Evolutionary conservation across 2,797 vertebrate species (phyloP), one percentile per base, ranked within the genome.

Genomic region (Pipistrellus pipistrellus): DNA sequence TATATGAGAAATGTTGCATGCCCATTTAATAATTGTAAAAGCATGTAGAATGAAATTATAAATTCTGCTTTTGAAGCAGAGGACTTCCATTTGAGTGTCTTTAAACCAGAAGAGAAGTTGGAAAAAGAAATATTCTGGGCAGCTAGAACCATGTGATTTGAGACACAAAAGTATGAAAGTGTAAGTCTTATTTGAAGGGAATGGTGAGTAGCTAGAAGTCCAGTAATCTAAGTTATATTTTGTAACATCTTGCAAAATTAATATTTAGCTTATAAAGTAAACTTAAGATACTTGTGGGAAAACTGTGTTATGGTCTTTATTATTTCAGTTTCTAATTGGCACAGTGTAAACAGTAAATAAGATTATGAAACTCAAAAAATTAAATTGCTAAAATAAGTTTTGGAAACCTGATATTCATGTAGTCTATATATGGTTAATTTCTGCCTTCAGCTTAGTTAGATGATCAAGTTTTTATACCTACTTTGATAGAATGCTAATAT

Each of bases 381-480:
- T 57, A 89, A 71, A 55, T 53, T 35, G n/a, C 14, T 73, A 38
- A 93, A 93, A 59, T 53, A 17, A 87, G 35, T 81, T 51, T 44
- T 85, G 44, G 30, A 88, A 87, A 92, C 3, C 17, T 77, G 87
- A 15, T 95, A 88, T 93, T 94, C 46, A 84, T 46, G 17, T 72
- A 90, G 48, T 59, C 51, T 86, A 32, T 71, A 68, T 71, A 59
- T 20, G 9, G 18, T 88, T 87, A 81, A 77, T 93, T 95, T 95
- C 32, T 87, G 1, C 14, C 35, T 51, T 44, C 32, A 84, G 35
- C 25, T 46, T 92, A 30, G 13, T 69, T 44, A 80, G 83, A 38
- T 94, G 51, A 76, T 85, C n/a, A 59, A n/a, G 30, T 27, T 88
- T 91, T 91, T 53, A 59, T 91, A 55, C 8, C 7, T 64, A 89